Evolutionary conservation across 2,888 invertebrate species (phyloP).

Genomic region (Dasysyrphus albostriatus): DNA sequence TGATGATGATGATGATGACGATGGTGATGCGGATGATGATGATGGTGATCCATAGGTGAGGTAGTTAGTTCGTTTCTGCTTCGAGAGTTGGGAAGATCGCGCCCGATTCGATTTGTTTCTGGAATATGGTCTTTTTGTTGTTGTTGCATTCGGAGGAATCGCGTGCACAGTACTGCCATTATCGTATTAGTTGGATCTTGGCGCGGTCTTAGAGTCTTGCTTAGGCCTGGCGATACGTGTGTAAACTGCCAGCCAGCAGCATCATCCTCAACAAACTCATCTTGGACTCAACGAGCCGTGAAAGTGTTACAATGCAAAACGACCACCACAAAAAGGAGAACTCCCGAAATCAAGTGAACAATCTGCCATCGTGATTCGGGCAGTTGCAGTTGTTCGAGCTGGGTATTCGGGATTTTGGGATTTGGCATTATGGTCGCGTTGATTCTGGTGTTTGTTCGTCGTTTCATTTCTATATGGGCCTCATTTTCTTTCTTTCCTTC

Average conservation of each 20-base stretch:
- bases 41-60: conserved; percentile 71
- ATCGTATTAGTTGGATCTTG: conserved; percentile 67
- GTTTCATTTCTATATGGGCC: conserved; percentile 61
- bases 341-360: conserved; percentile 73
- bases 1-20: conserved; percentile 36
- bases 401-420: conserved; percentile 24
- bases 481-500: conserved; percentile 21
- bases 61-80: conserved; percentile 67
- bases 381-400: conserved; percentile 27
- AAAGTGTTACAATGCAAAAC: conserved; percentile 83
- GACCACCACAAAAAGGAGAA: conserved; percentile 51
- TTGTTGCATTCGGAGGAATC: conserved; percentile 64
- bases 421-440: conserved; percentile 24
- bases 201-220: conserved; percentile 69
- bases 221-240: conserved; percentile 48
- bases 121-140: conserved; percentile 44
- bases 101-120: conserved; percentile 64
- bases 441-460: conserved; percentile 52
- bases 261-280: conserved; percentile 69
- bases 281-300: conserved; percentile 82
- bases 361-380: conserved; percentile 75
- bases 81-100: conserved; percentile 65
- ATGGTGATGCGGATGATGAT: conserved; percentile 48
- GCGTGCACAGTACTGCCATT: conserved; percentile 67
- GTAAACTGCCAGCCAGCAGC: conserved; percentile 65